Evolutionary conservation across 2,888 invertebrate genomes (phyloP), one percentile per base, ranked within the genome.

Genomic region (Microplitis deprimator): DNA sequence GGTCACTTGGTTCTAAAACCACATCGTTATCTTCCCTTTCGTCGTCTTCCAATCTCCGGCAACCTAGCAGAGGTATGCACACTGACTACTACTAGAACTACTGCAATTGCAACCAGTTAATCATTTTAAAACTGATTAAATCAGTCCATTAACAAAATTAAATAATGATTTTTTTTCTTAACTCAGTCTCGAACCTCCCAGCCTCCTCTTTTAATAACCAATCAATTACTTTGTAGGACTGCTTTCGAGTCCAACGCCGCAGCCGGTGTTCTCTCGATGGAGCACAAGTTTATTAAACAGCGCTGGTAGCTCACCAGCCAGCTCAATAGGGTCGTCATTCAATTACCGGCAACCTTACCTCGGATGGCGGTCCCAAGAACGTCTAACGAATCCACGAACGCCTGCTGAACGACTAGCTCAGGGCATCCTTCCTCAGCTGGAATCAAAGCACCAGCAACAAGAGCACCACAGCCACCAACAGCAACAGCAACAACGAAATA

Each of bases 301-400:
- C 80, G 93, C 93, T 29, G 92, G 93, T 68, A 90, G 90, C 84
- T 89, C 90, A 50, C 89, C 89, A 72, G 88, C 89, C 75, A 89
- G 86, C 83, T 90, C 89, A 71, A 91, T 93, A 59, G 91, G 94
- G 77, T 94, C 94, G 72, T 94, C 95, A 78, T 95, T 95, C 91
- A 96, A 95, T 88, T 95, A 95, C 83, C 93, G 96, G 61, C 96
- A 96, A 89, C 97, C 97, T 0, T 97, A 97, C 91, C 92, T 97
- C 79, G 97, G 97, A 72, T 97, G 97, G 97, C 92, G 97, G 84
- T 93, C 93, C 3, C 96, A 96, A 90, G 97, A 97, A 90, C 93
- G 96, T 80, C 91, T 97, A 73, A 93, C 94, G 82, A 89, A 90
- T 80, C 95, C 95, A 1, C 92, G 96, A 85, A 96, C 97, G 78